These are phyloP conservation scores for Leptopilina drosophilae DNA, from an alignment of 2,888 invertebrate genomes.

Conservation along the genomic window DNA sequence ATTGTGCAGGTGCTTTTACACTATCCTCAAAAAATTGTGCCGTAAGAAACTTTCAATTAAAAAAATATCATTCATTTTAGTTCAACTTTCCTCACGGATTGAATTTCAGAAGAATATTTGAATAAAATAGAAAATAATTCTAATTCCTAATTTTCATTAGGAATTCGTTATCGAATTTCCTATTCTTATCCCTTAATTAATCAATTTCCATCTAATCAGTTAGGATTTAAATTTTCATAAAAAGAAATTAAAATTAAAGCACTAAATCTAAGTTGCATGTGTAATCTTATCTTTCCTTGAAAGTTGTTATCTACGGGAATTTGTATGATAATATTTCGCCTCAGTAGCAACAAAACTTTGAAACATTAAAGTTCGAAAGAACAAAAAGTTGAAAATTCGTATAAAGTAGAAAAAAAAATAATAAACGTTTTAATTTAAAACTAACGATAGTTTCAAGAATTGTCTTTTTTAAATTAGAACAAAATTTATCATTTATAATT, in stretches of 20 bases:
- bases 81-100: too few species aligned
- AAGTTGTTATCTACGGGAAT: background rate
- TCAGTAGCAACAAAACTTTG: background rate
- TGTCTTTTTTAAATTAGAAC: too few species aligned
- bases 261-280: background rate
- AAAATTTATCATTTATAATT: too few species aligned
- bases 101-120: too few species aligned
- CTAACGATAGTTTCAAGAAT: too few species aligned
- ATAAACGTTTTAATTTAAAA: background rate
- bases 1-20: conserved; percentile 13
- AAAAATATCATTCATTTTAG: background rate
- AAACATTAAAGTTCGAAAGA: background rate
- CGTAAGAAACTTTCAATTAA: background rate
- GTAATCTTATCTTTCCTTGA: conserved; percentile 1
- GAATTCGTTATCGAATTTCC: background rate
- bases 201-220: too few species aligned
- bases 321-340: background rate
- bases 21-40: background rate
- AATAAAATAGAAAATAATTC: too few species aligned
- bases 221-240: too few species aligned
- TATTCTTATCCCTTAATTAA: background rate
- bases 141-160: too few species aligned
- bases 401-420: background rate
- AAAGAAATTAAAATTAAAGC: too few species aligned
- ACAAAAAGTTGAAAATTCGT: background rate